Percentiles rank a stretch among this genome's conserved stretches.
Evolutionary conservation across 2,888 invertebrate genomes (phyloP).

Genomic region (Mimachlamys varia): DNA sequence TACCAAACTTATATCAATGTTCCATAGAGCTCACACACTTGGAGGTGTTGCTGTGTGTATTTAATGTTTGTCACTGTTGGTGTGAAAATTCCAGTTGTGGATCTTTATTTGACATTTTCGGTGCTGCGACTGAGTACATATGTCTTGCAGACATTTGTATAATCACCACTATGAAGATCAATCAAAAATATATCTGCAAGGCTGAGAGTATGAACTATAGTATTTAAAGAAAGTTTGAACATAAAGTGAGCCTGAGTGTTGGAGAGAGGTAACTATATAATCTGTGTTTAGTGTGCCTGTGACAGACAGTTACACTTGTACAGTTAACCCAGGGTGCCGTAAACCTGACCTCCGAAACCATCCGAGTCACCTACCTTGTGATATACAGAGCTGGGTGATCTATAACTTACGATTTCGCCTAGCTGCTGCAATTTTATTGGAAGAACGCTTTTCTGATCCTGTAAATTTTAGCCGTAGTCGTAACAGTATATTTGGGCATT

Average conservation of each 20-base stretch:
- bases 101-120: background rate
- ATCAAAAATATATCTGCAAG: background rate
- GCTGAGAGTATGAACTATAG: too few species aligned
- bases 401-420: background rate
- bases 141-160: background rate
- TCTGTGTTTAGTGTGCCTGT: background rate
- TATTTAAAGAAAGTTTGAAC: background rate
- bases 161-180: background rate
- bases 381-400: background rate
- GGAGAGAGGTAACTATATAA: background rate
- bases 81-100: background rate
- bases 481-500: constrained; percentile 1
- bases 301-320: background rate
- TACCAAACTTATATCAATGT: background rate
- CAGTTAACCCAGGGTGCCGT: too few species aligned
- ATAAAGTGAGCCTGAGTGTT: background rate
- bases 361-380: background rate
- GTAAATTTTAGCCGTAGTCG: background rate
- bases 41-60: background rate
- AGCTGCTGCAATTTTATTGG: background rate
- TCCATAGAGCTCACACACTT: background rate
- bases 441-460: background rate
- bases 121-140: background rate
- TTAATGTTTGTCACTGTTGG: background rate
- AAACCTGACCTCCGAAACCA: background rate